These are phyloP conservation scores for Sphaeramia orbicularis DNA, from an alignment of 2,797 vertebrate genomes.

Conservation along the genomic window DNA sequence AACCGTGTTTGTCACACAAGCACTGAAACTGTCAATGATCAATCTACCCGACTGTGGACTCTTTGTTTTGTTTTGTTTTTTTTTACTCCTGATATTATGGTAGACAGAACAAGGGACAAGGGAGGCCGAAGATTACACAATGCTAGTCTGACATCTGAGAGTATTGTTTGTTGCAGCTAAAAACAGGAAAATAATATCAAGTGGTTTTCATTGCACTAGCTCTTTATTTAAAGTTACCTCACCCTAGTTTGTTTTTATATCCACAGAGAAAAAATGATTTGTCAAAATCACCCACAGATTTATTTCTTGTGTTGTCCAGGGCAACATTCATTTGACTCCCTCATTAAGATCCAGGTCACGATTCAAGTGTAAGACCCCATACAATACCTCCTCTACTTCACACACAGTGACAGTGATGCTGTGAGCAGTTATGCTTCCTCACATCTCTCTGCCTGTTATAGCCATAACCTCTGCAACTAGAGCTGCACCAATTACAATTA, in stretches of 20 bases:
- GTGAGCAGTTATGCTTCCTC: slow-evolving; percentile 66
- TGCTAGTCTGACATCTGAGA: background rate
- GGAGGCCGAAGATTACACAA: background rate
- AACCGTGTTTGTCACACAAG: slow-evolving; percentile 9
- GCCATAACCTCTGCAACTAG: slow-evolving; percentile 60
- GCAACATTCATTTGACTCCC: slow-evolving; percentile 77
- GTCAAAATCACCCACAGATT: slow-evolving; percentile 36
- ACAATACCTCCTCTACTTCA: slow-evolving; percentile 65
- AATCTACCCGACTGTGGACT: slow-evolving; percentile 9
- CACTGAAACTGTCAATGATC: slow-evolving; percentile 31
- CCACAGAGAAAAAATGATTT: slow-evolving; percentile 10
- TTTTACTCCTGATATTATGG: background rate
- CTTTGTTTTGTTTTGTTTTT: background rate
- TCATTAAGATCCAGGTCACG: slow-evolving; percentile 83
- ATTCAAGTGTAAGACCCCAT: slow-evolving; percentile 56
- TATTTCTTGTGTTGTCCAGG: slow-evolving; percentile 52
- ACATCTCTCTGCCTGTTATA: slow-evolving; percentile 72
- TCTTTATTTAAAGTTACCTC: slow-evolving; percentile 30
- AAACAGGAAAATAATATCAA: too few species aligned
- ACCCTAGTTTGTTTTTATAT: slow-evolving; percentile 21
- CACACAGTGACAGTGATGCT: slow-evolving; percentile 65
- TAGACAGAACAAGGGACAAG: background rate
- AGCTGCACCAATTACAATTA: slow-evolving; percentile 73
- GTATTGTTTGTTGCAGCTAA: too few species aligned
- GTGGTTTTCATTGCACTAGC: background rate